A percentile compares a stretch with the other conserved stretches of the same genome.
Evolutionary conservation across 2,797 vertebrate genomes (phyloP).

Genomic region (Anabacerthia variegaticeps): DNA sequence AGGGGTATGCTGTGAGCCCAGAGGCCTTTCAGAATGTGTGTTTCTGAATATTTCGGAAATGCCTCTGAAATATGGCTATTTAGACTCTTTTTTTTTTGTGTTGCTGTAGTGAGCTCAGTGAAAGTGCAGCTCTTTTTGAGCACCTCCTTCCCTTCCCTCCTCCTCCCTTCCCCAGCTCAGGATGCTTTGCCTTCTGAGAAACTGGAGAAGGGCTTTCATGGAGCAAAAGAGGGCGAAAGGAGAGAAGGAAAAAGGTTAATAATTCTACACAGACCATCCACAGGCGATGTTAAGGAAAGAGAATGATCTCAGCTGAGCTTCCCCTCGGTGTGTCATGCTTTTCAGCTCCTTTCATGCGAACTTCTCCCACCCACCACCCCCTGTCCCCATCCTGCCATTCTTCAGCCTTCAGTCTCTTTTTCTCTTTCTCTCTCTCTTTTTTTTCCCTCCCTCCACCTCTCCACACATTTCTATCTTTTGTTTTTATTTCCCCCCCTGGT

Average conservation of each 20-base stretch:
- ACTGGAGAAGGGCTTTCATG: conserved; percentile 10
- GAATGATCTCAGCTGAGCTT: conserved; percentile 49
- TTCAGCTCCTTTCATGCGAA: conserved; percentile 73
- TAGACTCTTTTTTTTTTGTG: conserved; percentile 20
- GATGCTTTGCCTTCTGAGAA: conserved; percentile 57
- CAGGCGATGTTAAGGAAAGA: conserved; percentile 1
- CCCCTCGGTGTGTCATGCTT: conserved; percentile 43
- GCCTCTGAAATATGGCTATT: neutral
- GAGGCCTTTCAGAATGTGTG: neutral
- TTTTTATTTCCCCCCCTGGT: conserved; percentile 68
- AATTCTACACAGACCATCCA: conserved; percentile 39
- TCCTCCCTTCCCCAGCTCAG: neutral
- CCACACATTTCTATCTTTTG: conserved; percentile 71
- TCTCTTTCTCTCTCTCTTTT: conserved; percentile 39
- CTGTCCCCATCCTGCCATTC: conserved; percentile 27
- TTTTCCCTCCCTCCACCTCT: conserved; percentile 50
- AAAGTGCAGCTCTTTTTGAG: neutral
- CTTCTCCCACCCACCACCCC: neutral
- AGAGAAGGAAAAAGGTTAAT: conserved; percentile 37
- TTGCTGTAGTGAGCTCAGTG: neutral
- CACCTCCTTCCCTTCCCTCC: neutral
- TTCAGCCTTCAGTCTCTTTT: neutral
- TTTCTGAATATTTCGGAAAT: conserved; percentile 28
- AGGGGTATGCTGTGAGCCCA: neutral
- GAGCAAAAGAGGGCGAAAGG: conserved; percentile 13